phyloP scores from a whole-genome alignment of 1,140 invertebrate genomes.

The Eumaeus atala region DNA sequence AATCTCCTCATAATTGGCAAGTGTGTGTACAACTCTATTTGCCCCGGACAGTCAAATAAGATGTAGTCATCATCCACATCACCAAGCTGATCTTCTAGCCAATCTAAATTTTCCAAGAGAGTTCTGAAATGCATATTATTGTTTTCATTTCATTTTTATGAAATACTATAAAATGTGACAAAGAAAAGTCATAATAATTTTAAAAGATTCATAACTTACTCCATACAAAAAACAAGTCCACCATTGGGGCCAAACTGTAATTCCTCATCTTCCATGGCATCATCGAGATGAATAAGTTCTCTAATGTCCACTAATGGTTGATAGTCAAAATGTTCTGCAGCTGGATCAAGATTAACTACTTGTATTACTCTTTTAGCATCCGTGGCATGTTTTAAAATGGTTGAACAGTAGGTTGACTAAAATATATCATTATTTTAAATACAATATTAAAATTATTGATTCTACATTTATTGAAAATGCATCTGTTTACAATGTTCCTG shows the following conservation, averaged over 20 bases:
- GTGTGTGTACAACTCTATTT: slow-evolving; percentile 99
- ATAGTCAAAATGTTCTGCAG: slow-evolving; percentile 97
- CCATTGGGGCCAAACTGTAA: slow-evolving; percentile 98
- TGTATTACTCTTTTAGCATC: slow-evolving; percentile 84
- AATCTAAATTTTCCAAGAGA: slow-evolving; percentile 91
- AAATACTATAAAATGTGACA: background rate
- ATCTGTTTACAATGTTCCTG: no score
- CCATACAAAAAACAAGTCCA: slow-evolving; percentile 96
- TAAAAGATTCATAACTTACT: slow-evolving; percentile 76
- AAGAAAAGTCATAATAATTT: background rate
- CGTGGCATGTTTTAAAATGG: slow-evolving; percentile 89
- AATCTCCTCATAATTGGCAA: slow-evolving; percentile 91
- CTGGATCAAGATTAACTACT: slow-evolving; percentile 97
- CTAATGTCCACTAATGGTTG: slow-evolving; percentile 90
- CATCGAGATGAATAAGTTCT: slow-evolving; percentile 95
- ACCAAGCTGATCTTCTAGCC: slow-evolving; percentile 89
- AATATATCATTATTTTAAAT: slow-evolving; percentile 19
- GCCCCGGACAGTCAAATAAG: slow-evolving; percentile 99
- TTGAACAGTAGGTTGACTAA: slow-evolving; percentile 95
- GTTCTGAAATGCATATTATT: slow-evolving; percentile 76
- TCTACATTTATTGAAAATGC: no score
- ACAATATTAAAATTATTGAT: no score
- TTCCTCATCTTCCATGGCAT: slow-evolving; percentile 97
- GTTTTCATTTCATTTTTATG: no score
- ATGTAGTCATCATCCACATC: slow-evolving; percentile 94